These are phyloP conservation scores for Lerista edwardsae DNA, from an alignment of 2,797 vertebrate species.

Conservation along the genomic window DNA sequence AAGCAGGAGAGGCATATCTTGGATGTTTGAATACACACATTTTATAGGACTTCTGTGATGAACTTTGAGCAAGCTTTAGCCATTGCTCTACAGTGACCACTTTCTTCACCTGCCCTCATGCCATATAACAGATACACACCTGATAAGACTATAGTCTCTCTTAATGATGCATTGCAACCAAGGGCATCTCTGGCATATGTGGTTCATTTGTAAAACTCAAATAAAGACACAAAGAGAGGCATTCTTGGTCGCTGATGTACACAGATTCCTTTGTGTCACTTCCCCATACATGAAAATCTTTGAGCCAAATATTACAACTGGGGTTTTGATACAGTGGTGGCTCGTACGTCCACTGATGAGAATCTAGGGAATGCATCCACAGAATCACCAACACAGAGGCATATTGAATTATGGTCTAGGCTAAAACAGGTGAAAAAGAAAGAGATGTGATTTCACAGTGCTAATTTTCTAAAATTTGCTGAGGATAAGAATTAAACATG, in stretches of 20 bases:
- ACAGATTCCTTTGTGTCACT: neutral
- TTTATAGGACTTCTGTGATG: neutral
- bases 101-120: neutral
- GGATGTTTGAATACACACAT: neutral
- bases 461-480: conserved; percentile 18
- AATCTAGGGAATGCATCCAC: neutral
- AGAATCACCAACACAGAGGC: neutral
- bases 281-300: neutral
- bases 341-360: neutral
- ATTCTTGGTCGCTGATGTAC: neutral
- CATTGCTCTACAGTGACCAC: neutral
- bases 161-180: neutral
- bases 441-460: accelerated
- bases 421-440: neutral
- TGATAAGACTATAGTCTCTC: neutral
- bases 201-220: neutral
- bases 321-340: neutral
- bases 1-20: neutral
- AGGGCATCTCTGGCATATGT: neutral
- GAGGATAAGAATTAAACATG: conserved; percentile 31
- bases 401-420: neutral
- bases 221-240: neutral
- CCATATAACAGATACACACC: neutral
- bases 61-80: neutral
- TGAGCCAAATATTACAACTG: neutral